A percentile compares a stretch with the other conserved stretches of the same genome.
phyloP scores from a whole-genome alignment of 2,888 invertebrate species.

The Resseliella maxima region DNA sequence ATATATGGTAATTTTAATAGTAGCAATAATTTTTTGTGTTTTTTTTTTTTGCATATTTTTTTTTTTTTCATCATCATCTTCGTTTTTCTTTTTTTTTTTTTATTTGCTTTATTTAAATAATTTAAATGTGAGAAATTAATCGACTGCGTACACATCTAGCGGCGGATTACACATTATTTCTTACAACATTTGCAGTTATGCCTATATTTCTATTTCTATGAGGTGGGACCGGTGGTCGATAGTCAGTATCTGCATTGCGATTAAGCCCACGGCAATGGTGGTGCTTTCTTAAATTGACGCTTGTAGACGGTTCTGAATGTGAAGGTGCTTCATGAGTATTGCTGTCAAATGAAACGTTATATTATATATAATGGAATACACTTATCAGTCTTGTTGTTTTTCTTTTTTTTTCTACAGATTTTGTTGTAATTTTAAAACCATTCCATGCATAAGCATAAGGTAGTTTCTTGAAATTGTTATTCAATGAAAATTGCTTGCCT shows the following conservation, averaged over 20 bases:
- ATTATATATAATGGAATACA: neutral
- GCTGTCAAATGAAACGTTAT: too few species aligned
- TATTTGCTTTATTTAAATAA: neutral
- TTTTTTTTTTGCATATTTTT: neutral
- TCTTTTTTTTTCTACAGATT: neutral
- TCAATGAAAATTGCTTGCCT: neutral
- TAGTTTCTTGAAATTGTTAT: neutral
- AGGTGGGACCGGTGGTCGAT: conserved; percentile 89
- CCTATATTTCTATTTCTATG: conserved; percentile 84
- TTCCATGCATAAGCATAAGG: neutral
- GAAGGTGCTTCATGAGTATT: conserved; percentile 42
- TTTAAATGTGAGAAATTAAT: conserved; percentile 43
- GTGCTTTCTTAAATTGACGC: conserved; percentile 54
- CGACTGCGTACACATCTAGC: conserved; percentile 48
- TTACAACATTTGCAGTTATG: conserved; percentile 69
- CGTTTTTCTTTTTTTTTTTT: neutral
- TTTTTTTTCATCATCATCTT: neutral
- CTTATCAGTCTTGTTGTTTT: neutral
- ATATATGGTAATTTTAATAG: conserved; percentile 44
- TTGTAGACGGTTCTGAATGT: conserved; percentile 42
- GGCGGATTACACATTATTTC: conserved; percentile 54
- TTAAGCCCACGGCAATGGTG: conserved; percentile 60
- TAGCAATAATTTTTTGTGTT: conserved; percentile 32
- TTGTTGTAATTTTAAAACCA: neutral
- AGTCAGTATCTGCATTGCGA: conserved; percentile 74